Conservation (phyloP, 1,140 invertebrate genomes). For the Conopomorpha cramerella region DNA sequence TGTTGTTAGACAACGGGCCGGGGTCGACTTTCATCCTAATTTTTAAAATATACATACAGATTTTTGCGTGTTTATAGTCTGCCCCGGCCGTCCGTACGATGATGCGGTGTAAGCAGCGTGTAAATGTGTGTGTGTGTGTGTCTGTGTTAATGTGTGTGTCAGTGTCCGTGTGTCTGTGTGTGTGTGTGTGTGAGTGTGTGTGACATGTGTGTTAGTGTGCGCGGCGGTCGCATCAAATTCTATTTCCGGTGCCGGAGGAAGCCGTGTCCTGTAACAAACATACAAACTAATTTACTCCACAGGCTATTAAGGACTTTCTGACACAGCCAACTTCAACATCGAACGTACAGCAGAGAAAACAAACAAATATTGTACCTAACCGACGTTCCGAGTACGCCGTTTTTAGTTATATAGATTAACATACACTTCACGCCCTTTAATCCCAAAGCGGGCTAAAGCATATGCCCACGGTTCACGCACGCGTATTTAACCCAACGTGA, state of each 20-base stretch:
- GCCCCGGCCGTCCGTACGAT: neutral
- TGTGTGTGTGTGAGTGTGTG: neutral
- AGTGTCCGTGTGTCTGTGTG: neutral
- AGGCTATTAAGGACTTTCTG: neutral
- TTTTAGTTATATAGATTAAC: neutral
- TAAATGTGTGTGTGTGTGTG: constrained; percentile 3
- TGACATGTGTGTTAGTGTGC: constrained; percentile 6
- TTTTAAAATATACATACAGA: constrained; percentile 5
- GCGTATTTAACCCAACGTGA: too few species aligned
- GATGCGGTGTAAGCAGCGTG: neutral
- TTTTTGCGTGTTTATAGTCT: constrained; percentile 2
- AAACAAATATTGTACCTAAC: neutral
- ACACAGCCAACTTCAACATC: neutral
- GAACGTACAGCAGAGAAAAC: neutral
- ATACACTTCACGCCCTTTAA: too few species aligned
- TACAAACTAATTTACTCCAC: too few species aligned
- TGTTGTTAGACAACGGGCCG: constrained; percentile 1
- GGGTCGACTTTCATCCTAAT: constrained; percentile 5
- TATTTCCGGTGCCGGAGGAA: constrained; percentile 22
- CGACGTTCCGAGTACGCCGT: neutral
- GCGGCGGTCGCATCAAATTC: constrained; percentile 34
- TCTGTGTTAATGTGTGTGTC: neutral
- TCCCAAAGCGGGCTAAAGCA: too few species aligned
- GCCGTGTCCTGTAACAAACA: constrained; percentile 25
- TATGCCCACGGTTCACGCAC: too few species aligned